Percentiles rank a stretch among this genome's conserved stretches.
Conservation (phyloP, 2,888 invertebrate species). For the Rhamphomyia laevipes region DNA sequence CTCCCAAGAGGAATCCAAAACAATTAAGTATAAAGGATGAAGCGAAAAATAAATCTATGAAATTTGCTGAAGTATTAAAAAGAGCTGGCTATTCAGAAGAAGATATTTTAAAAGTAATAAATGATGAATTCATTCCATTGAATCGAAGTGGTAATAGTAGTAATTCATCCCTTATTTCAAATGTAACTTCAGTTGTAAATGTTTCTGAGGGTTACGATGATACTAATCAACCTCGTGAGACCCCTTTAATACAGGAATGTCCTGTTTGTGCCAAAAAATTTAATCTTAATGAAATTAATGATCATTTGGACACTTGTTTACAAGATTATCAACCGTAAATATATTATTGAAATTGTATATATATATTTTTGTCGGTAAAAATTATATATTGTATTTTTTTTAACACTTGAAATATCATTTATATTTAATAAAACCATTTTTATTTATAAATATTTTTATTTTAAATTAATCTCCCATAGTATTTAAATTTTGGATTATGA, state of each 20-base stretch:
- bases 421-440: neutral
- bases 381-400: neutral
- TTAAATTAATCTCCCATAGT: constrained; percentile 63
- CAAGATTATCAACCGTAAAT: neutral
- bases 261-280: constrained; percentile 13
- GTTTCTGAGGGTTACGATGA: too few relatives aligned
- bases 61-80: constrained; percentile 16
- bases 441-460: constrained; percentile 4
- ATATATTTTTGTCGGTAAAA: neutral
- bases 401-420: neutral
- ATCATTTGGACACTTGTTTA: constrained; percentile 15
- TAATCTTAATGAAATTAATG: constrained; percentile 11
- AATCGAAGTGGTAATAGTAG: too few relatives aligned
- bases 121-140: too few relatives aligned
- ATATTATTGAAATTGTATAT: neutral
- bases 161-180: too few relatives aligned
- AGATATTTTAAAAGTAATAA: constrained; percentile 15
- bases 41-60: neutral
- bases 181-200: too few relatives aligned
- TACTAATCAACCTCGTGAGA: constrained; percentile 1
- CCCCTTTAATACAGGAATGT: constrained; percentile 7
- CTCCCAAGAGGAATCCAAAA: constrained; percentile 17
- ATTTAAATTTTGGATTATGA: constrained; percentile 45
- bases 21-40: too few relatives aligned
- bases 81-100: constrained; percentile 24